Base-by-base conservation (phyloP, 2,888 invertebrate species). In the Ischnus inquisitorius region DNA sequence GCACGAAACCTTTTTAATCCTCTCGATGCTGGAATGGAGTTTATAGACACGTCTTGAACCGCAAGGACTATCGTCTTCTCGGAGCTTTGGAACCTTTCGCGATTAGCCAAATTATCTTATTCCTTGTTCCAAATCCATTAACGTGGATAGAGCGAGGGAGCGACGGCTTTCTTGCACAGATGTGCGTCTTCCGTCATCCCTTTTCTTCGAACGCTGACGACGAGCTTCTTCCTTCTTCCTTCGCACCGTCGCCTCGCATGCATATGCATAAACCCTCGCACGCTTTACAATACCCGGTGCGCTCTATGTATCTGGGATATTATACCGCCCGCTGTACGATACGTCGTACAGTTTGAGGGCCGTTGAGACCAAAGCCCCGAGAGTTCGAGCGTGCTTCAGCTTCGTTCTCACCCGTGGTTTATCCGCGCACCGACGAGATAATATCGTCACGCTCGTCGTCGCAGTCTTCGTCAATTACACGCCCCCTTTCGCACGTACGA, bases 181-280 rank as follows among this genome's bases (percentile, higher is more conserved):
- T 51, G 51, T 16, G 16, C 19, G 19, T 19, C 51, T 51, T 51
- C 51, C 16, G 16, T 51, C 51, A 51, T 51, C 8, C 51, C 19
- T 10, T 19, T 19, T 16, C 51, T 6, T 34, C 34, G 34, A 8
- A 8, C 34, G 8, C 8, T 6, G 5, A 8, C 1, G 1, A 34
- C 34, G 4, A 8, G 34, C 34, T 4, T 34, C 1, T 34, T 34
- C 34, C 34, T 34, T 34, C 51, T 51, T 8, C 51, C 4, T 51
- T 19, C 19, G 16, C 51, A 8, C 2, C 51, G 51, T 16, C 46
- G n/a, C 25, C 19, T 16, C 19, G 41, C 12, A 65, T 65, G 64
- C 64, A 65, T 65, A 22, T 65, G n/a, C 51, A 41, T 65, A 19
- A 39, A 41, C 64, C n/a, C 39, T 19, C 14, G 12, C 64, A 65